These are phyloP conservation scores for Seira sanloemensis DNA, from an alignment of 2,888 invertebrate species.

Conservation along the genomic window DNA sequence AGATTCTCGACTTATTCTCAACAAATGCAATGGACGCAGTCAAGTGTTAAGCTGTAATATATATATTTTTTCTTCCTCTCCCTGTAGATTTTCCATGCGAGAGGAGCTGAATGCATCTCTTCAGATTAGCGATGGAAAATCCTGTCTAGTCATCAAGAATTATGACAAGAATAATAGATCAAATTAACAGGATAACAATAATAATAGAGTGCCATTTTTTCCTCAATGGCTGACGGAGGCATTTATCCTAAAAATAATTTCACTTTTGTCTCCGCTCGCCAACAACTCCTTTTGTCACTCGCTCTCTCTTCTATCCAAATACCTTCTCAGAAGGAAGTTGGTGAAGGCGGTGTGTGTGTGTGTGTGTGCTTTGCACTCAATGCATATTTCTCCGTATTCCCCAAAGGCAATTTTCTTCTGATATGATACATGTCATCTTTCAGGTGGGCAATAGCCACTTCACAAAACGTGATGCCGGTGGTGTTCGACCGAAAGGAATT, in stretches of 20 bases:
- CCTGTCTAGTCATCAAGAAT: constrained; percentile 22
- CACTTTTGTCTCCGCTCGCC: not conserved
- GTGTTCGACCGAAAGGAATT: not conserved
- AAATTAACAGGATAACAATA: constrained; percentile 47
- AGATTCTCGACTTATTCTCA: no score
- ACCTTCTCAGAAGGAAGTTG: no score
- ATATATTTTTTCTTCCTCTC: no score
- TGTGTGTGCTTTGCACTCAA: no score
- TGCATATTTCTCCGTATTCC: no score
- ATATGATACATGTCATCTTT: constrained; percentile 4
- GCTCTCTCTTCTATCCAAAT: no score
- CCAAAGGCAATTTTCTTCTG: not conserved
- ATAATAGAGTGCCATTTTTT: constrained; percentile 17
- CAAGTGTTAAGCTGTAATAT: not conserved
- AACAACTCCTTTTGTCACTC: not conserved
- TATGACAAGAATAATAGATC: constrained; percentile 38
- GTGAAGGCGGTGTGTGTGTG: not conserved
- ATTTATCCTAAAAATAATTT: not conserved
- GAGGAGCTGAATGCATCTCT: not conserved
- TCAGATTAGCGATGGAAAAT: constrained; percentile 1
- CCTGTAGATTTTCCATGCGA: no score
- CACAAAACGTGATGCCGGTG: not conserved
- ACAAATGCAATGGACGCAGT: not conserved
- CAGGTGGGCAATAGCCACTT: not conserved
- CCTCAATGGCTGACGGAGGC: constrained; percentile 6